Conservation (phyloP, 2,113 vertebrate genomes). For the Acrocephalus arundinaceus region DNA sequence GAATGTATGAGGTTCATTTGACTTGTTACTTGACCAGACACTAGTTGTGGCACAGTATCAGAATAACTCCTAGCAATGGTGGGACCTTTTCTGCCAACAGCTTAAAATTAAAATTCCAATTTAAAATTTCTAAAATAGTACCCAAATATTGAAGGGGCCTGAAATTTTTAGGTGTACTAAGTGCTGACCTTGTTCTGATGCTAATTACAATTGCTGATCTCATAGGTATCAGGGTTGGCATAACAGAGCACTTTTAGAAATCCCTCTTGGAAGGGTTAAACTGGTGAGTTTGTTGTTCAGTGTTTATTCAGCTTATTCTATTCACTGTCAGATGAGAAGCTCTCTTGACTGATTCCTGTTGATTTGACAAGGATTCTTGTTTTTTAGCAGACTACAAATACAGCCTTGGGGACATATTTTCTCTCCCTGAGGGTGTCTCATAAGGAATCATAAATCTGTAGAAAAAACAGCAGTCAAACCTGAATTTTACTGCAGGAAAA, state of each 20-base stretch:
- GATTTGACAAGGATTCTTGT: conserved; percentile 9
- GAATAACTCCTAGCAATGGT: neutral
- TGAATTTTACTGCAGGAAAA: neutral
- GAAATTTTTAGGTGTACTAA: neutral
- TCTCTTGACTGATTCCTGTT: conserved; percentile 27
- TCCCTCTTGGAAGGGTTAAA: neutral
- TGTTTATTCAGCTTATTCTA: neutral
- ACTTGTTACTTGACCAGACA: neutral
- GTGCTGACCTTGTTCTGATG: neutral
- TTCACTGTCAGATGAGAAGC: neutral
- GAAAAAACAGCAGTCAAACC: conserved; percentile 10
- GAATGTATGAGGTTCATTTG: neutral
- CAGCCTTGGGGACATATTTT: neutral
- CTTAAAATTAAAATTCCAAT: neutral
- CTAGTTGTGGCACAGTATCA: neutral
- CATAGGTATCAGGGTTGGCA: neutral
- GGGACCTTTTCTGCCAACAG: neutral
- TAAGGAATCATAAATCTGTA: neutral
- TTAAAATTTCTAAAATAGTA: neutral
- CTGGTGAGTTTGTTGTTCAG: neutral
- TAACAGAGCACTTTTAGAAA: neutral
- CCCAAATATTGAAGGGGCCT: neutral
- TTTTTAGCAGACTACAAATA: neutral
- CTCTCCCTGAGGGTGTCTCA: neutral
- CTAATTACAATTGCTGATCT: neutral